Evolutionary conservation across 2,888 invertebrate genomes (phyloP), one percentile per base, ranked within the genome.

Genomic region (Eupithecia subfuscata): DNA sequence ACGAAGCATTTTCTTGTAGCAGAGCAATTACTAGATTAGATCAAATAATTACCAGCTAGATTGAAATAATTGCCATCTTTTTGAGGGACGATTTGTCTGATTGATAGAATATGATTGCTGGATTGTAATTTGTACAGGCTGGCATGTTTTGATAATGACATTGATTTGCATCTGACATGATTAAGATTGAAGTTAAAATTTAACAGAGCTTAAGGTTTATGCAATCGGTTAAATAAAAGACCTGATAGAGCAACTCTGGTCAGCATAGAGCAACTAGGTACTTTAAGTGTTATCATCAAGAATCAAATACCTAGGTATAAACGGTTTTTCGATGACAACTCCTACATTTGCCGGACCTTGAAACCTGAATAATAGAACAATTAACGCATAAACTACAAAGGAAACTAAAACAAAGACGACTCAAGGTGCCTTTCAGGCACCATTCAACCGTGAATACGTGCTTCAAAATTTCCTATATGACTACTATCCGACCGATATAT

Each of bases 401-500:
- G 87, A 87, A 88, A 87, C 84, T 84, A 86, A 88, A 87, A 89
- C 88, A 88, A 86, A 85, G 85, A 81, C 85, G 81, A 75, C 76
- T 84, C 89, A 91, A 92, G 91, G 92, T 92, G 92, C 87, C 91
- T 88, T 90, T 90, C 87, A 81, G 85, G 84, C 86, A 88, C 86
- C 88, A 88, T 87, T 87, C 84, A 87, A 86, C 86, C 82, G 84
- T 84, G 76, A 87, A 85, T 84, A 89, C 89, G 88, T 89, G 89
- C 84, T 82, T 87, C 87, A 85, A 91, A 89, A 89, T 87, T 85
- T 89, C 85, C 84, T 85, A 84, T 79, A 40, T 73, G 84, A 86
- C 83, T 22, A 22, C 22, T 25, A 16, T 68, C 43, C 22, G 68
- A 68, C 18, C 43, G 14, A 25, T 64, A 34, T 43, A 43, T 43